These are phyloP conservation scores for Pseudonaja textilis DNA, from an alignment of 2,113 vertebrate species.

Conservation along the genomic window DNA sequence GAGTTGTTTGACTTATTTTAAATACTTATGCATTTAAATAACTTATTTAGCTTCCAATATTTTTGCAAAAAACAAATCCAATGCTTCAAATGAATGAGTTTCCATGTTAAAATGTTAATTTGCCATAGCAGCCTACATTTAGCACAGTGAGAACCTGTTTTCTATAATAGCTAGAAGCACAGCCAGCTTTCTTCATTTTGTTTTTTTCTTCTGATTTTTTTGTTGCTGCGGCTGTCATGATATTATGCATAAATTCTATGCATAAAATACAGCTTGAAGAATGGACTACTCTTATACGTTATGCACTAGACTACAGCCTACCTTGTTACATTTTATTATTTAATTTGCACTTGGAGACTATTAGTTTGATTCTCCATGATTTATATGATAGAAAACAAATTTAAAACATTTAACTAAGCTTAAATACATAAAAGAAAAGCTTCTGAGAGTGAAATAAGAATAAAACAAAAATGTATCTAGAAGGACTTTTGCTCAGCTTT, in stretches of 20 bases:
- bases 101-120: constrained; percentile 54
- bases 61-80: constrained; percentile 54
- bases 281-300: not conserved
- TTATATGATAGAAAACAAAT: not conserved
- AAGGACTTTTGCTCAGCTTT: not conserved
- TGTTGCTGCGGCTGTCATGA: not conserved
- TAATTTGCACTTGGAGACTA: not conserved
- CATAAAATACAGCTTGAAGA: not conserved
- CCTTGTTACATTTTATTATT: not conserved
- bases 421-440: not conserved
- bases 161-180: constrained; percentile 13
- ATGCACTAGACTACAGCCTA: not conserved
- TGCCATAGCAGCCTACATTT: constrained; percentile 37
- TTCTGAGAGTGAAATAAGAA: not conserved
- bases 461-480: not conserved
- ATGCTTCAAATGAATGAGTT: constrained; percentile 49
- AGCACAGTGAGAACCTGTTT: constrained; percentile 8
- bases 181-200: constrained; percentile 5
- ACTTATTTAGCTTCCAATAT: constrained; percentile 64
- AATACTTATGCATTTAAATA: constrained; percentile 73
- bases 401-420: not conserved
- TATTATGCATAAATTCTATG: not conserved
- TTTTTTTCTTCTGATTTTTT: not conserved
- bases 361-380: not conserved
- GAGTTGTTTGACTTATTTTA: constrained; percentile 62